phyloP scores from a whole-genome alignment of 2,113 vertebrate genomes.

The Rafetus swinhoei region DNA sequence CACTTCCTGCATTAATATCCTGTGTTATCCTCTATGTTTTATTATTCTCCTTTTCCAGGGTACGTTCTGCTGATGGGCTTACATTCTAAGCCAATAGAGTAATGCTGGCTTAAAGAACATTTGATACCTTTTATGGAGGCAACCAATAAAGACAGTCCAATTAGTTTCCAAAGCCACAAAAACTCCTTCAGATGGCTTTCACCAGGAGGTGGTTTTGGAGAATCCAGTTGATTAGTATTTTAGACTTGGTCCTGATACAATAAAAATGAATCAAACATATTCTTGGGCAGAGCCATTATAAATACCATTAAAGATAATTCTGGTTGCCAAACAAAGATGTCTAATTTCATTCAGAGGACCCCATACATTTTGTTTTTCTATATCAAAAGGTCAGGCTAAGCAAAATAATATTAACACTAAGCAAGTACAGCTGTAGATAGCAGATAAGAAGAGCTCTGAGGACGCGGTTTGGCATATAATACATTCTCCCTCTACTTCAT shows the following conservation, averaged over 20 bases:
- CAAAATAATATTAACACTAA: constrained; percentile 68
- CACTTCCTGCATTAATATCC: not conserved
- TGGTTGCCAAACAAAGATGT: constrained; percentile 29
- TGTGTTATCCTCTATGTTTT: not conserved
- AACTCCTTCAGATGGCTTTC: not conserved
- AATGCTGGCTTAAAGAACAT: constrained; percentile 26
- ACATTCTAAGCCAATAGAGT: constrained; percentile 1
- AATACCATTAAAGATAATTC: constrained; percentile 4
- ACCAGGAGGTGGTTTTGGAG: constrained; percentile 5
- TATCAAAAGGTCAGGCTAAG: constrained; percentile 31
- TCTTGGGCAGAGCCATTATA: not conserved
- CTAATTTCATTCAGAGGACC: constrained; percentile 32
- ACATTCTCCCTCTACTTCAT: constrained; percentile 27
- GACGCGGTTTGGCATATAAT: constrained; percentile 50
- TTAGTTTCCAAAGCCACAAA: not conserved
- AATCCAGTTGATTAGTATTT: not conserved
- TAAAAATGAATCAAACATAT: not conserved
- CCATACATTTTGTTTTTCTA: not conserved
- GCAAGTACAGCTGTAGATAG: constrained; percentile 67
- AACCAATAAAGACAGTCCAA: not conserved
- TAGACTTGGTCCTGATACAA: not conserved
- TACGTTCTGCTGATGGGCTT: not conserved
- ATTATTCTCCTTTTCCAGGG: not conserved
- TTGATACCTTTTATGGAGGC: not conserved
- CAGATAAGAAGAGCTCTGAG: constrained; percentile 60